Conservation (phyloP, 2,888 invertebrate genomes). For the Bellardia pandia region DNA sequence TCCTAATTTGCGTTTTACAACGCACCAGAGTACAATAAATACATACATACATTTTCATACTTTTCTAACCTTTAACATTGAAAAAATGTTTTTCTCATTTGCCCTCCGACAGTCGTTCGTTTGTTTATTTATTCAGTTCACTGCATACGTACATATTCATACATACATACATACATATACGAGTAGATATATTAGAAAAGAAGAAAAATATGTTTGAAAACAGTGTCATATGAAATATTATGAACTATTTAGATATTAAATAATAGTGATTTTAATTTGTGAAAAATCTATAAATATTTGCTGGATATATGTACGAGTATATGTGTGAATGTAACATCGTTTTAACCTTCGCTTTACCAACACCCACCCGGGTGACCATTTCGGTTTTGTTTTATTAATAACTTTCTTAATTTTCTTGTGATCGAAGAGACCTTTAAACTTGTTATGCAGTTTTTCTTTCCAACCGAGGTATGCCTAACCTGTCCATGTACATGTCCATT, state of each 20-base stretch:
- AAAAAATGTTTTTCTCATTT: constrained; percentile 12
- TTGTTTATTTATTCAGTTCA: constrained; percentile 1
- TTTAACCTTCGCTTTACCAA: too few species aligned
- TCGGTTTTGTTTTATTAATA: too few species aligned
- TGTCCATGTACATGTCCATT: too few species aligned
- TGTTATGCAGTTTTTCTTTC: too few species aligned
- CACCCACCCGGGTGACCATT: too few species aligned
- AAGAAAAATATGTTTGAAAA: background rate
- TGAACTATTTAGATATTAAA: background rate
- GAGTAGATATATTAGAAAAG: background rate
- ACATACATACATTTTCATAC: background rate
- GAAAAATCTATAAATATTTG: too few species aligned
- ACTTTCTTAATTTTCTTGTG: too few species aligned
- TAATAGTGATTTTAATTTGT: too few species aligned
- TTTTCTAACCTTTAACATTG: constrained; percentile 18
- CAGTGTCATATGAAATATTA: background rate
- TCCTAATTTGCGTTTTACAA: background rate
- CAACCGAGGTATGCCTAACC: too few species aligned
- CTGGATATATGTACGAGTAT: too few species aligned
- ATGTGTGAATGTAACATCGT: too few species aligned
- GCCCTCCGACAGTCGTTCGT: constrained; percentile 24
- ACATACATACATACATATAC: background rate
- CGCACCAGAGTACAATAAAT: background rate
- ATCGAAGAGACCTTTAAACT: too few species aligned
- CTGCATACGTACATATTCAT: background rate